Percentiles rank a stretch among this genome's conserved stretches.
phyloP scores from a whole-genome alignment of 2,888 invertebrate genomes.

The Eupithecia inturbata region DNA sequence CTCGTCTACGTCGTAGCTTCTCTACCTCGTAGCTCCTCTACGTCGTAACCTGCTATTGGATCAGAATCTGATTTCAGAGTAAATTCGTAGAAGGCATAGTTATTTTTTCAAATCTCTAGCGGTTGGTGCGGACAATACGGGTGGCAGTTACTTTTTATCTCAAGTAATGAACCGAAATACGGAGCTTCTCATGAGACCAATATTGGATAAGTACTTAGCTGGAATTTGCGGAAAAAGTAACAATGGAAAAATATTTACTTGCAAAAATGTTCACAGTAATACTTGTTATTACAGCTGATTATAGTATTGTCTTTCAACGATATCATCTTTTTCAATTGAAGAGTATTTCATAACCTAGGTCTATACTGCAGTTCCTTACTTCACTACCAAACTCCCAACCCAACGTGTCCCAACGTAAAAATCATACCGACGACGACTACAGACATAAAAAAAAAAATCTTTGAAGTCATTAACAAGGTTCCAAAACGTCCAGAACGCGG shows the following conservation, averaged over 20 bases:
- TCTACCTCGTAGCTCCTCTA: not conserved
- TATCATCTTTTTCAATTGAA: not conserved
- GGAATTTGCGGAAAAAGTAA: conserved; percentile 26
- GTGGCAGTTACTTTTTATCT: conserved; percentile 42
- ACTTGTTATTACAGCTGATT: not conserved
- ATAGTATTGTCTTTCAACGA: not conserved
- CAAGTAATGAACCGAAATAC: conserved; percentile 35
- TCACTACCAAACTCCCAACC: not conserved
- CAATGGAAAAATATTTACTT: conserved; percentile 21
- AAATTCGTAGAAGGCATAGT: conserved; percentile 44
- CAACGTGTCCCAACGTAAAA: not conserved
- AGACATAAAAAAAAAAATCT: conserved; percentile 27
- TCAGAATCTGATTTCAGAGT: conserved; percentile 13
- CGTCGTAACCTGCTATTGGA: not conserved
- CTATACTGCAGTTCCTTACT: not conserved
- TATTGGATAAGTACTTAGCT: conserved; percentile 32
- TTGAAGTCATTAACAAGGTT: conserved; percentile 39
- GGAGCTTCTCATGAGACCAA: conserved; percentile 30
- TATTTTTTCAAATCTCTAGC: conserved; percentile 51
- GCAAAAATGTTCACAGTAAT: not conserved
- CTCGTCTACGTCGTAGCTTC: not conserved
- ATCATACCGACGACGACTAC: not conserved
- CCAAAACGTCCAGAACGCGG: conserved; percentile 49
- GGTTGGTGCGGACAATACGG: conserved; percentile 48
- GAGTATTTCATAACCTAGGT: not conserved